These are phyloP conservation scores for Ennomos quercinarius DNA, from an alignment of 2,888 invertebrate species.

Conservation along the genomic window DNA sequence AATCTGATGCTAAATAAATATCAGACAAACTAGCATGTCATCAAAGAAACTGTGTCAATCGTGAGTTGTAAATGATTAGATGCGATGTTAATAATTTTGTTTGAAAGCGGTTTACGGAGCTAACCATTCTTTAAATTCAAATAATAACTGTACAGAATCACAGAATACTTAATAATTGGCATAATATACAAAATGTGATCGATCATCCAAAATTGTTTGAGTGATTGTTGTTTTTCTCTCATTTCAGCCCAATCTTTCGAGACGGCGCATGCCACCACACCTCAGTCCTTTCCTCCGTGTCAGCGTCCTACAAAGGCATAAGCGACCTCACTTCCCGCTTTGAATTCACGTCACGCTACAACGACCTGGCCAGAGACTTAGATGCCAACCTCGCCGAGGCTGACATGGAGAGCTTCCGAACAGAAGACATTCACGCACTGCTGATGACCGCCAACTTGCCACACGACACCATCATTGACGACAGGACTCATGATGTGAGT, in stretches of 20 bases:
- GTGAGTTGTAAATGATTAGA: constrained; percentile 4
- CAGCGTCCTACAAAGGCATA: constrained; percentile 91
- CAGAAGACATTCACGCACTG: constrained; percentile 95
- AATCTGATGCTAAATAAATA: constrained; percentile 14
- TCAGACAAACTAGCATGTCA: constrained; percentile 11
- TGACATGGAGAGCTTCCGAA: constrained; percentile 97
- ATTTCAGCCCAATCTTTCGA: constrained; percentile 88
- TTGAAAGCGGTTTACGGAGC: too few relatives aligned
- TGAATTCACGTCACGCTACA: constrained; percentile 89
- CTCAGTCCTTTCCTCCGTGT: constrained; percentile 92
- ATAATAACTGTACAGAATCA: too few relatives aligned
- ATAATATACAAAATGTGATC: too few relatives aligned
- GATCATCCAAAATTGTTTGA: too few relatives aligned
- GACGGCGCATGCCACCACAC: constrained; percentile 92
- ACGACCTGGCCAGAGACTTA: constrained; percentile 94
- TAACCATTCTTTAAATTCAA: too few relatives aligned
- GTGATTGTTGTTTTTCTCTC: constrained; percentile 29
- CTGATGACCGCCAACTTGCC: constrained; percentile 90
- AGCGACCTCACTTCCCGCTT: constrained; percentile 84
- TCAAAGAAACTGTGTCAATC: constrained; percentile 28
- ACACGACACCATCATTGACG: constrained; percentile 85
- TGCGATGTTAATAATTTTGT: too few relatives aligned
- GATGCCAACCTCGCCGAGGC: constrained; percentile 97
- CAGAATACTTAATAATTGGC: too few relatives aligned
- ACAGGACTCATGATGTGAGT: constrained; percentile 82